Percentiles rank a stretch among this genome's conserved stretches.
phyloP scores from a whole-genome alignment of 2,113 vertebrate genomes.

The Chaetodon trifascialis region DNA sequence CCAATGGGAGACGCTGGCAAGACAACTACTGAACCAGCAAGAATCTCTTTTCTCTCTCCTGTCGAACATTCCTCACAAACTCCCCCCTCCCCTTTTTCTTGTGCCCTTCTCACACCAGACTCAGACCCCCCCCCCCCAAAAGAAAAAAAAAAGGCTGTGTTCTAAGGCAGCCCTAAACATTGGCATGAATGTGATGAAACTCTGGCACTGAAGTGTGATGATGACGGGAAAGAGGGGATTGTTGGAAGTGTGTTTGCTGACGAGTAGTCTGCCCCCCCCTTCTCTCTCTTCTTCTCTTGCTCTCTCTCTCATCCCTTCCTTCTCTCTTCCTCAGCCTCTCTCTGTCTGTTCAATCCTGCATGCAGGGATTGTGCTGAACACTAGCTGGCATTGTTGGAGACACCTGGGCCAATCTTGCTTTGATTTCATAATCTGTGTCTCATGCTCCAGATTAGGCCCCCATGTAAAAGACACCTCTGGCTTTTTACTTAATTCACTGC shows the following conservation, averaged over 20 bases:
- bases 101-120: slow-evolving; percentile 35
- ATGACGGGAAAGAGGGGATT: slow-evolving; percentile 51
- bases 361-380: slow-evolving; percentile 65
- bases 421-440: slow-evolving; percentile 85
- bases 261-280: slow-evolving; percentile 29
- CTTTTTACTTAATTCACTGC: slow-evolving; percentile 81
- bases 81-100: slow-evolving; percentile 7
- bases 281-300: background rate
- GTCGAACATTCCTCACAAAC: slow-evolving; percentile 66
- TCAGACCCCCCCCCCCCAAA: background rate
- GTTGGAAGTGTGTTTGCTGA: slow-evolving; percentile 64
- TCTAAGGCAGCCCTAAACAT: slow-evolving; percentile 30
- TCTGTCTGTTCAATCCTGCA: slow-evolving; percentile 55
- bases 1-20: slow-evolving; percentile 74
- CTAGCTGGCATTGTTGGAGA: slow-evolving; percentile 71
- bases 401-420: slow-evolving; percentile 82
- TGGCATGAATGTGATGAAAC: slow-evolving; percentile 48
- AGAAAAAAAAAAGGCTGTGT: too few relatives aligned
- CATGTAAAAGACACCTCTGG: slow-evolving; percentile 82
- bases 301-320: background rate
- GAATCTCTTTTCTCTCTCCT: slow-evolving; percentile 54
- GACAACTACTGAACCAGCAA: slow-evolving; percentile 67
- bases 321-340: slow-evolving; percentile 18
- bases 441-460: slow-evolving; percentile 80
- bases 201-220: slow-evolving; percentile 56